phyloP scores from a whole-genome alignment of 1,140 invertebrate species.

The Adoxophyes honmai region DNA sequence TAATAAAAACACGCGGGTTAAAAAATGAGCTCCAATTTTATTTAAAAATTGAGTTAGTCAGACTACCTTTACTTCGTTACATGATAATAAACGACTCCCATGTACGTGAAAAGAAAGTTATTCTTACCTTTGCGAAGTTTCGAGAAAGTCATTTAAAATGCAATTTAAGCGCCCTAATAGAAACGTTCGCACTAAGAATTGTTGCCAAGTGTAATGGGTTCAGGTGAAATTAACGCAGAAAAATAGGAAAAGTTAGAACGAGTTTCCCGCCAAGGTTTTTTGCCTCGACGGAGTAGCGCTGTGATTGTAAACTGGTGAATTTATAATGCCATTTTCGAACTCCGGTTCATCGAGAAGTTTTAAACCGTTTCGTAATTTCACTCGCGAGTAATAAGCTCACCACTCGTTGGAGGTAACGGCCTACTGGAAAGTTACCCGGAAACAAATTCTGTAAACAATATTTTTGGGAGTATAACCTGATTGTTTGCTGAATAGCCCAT shows the following conservation, averaged over 20 bases:
- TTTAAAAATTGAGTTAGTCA: too few species aligned
- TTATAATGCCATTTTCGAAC: slow-evolving; percentile 76
- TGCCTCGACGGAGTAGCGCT: slow-evolving; percentile 63
- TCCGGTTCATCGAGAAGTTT: slow-evolving; percentile 71
- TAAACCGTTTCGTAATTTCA: slow-evolving; percentile 66
- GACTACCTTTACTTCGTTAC: background rate
- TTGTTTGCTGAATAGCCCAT: too few species aligned
- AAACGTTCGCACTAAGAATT: slow-evolving; percentile 74
- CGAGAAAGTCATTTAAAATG: slow-evolving; percentile 65
- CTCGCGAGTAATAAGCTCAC: slow-evolving; percentile 57
- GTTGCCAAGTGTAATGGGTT: slow-evolving; percentile 75
- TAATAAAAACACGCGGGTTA: too few species aligned
- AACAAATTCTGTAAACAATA: too few species aligned
- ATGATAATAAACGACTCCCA: background rate
- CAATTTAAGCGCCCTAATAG: slow-evolving; percentile 71
- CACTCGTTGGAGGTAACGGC: slow-evolving; percentile 42
- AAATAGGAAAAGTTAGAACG: slow-evolving; percentile 77
- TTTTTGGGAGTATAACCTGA: too few species aligned
- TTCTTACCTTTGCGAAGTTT: slow-evolving; percentile 28
- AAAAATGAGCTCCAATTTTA: too few species aligned
- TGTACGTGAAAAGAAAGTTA: background rate
- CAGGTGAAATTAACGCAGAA: slow-evolving; percentile 77
- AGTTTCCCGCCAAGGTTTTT: slow-evolving; percentile 70
- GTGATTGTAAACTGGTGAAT: slow-evolving; percentile 76
- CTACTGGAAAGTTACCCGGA: slow-evolving; percentile 27